Evolutionary conservation across 2,113 vertebrate species (phyloP), one percentile per base, ranked within the genome.

Genomic region (Bubo scandiacus): DNA sequence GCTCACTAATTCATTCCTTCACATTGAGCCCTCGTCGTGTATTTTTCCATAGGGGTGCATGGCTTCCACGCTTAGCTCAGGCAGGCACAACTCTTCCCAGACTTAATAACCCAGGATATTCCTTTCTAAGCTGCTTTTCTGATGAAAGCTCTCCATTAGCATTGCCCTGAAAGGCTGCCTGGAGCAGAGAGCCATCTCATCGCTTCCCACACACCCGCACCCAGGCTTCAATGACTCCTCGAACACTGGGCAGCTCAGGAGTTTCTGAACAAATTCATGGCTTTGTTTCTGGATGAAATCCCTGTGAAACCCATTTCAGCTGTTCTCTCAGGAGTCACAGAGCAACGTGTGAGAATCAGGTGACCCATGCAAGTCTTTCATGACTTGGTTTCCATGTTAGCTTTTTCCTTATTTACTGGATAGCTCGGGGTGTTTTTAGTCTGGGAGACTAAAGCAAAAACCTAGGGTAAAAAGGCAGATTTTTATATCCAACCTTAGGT

Each of bases 181-280:
- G 34, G 38, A 72, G 47, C 23, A 17, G 7, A 34, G 54, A 67
- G n/a, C 38, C 4, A 1, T 45, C 77, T 86, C 45, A 19, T 55
- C 3, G 2, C 25, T 80, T n/a, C 11, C 52, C 54, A 51, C 40
- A 14, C 0, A 1, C n/a, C 40, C 1, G 0, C 2, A 2, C 52
- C 15, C 0, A 2, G 52, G 5, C 36, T 73, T 5, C 20, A 43
- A 16, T 20, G 59, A 15, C 73, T 78, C 34, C 73, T 30, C 1
- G 5, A 14, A 14, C 12, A 4, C 55, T 9, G n/a, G 77, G 68
- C 40, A 78, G 18, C 38, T 90, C 45, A 6, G 68, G 51, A 63
- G 12, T 22, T 88, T 34, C 70, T 11, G 65, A 45, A 12, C 16
- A 85, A 83, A 59, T 71, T 34, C 63, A 10, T 47, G 63, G 49